A percentile compares a stretch with the other conserved stretches of the same genome.
Evolutionary conservation across 2,888 invertebrate species (phyloP).

Genomic region (Heliconius cydno): DNA sequence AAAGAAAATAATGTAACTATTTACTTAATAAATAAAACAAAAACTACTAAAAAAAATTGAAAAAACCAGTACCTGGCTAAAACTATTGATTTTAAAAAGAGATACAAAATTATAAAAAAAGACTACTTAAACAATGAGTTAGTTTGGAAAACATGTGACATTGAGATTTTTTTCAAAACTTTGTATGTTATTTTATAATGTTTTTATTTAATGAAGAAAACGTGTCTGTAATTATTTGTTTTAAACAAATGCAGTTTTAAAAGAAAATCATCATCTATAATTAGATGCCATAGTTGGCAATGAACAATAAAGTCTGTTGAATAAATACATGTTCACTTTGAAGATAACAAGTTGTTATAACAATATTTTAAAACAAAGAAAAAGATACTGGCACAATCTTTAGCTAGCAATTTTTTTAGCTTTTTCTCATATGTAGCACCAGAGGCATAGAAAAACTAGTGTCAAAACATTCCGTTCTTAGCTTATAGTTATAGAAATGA

Average conservation of each 20-base stretch:
- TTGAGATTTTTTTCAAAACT: not conserved
- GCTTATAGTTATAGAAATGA: not conserved
- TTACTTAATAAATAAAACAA: not conserved
- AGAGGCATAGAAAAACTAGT: not conserved
- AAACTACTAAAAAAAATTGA: not conserved
- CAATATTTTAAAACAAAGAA: not conserved
- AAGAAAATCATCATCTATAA: not conserved
- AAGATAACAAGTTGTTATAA: not conserved
- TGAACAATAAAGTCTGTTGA: not conserved
- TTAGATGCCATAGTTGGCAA: not conserved
- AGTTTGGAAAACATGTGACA: too few relatives aligned
- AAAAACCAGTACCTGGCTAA: not conserved
- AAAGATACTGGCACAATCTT: not conserved
- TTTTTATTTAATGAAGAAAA: not conserved
- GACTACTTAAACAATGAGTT: not conserved
- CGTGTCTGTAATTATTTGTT: not conserved
- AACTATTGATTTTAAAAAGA: not conserved
- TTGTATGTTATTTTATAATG: too few relatives aligned
- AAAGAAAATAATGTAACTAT: too few relatives aligned
- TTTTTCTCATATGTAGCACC: not conserved
- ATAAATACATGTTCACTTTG: constrained; percentile 2
- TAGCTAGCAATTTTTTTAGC: not conserved
- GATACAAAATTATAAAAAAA: not conserved
- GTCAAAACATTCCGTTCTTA: not conserved
- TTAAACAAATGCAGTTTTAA: not conserved